phyloP scores from a whole-genome alignment of 1,140 invertebrate species.

The Andricus grossulariae region DNA sequence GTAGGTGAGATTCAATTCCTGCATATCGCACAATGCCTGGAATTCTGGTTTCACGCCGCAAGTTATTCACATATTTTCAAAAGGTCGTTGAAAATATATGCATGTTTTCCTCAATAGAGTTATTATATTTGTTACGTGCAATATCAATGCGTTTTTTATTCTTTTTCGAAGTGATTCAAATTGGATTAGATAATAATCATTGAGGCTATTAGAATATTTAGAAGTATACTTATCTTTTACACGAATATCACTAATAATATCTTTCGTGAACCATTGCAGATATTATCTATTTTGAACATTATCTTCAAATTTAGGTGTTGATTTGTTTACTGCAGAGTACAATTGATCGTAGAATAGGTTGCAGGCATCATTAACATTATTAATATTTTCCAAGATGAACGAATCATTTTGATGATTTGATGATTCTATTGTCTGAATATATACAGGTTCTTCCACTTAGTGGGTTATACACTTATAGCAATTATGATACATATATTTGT shows the following conservation, averaged over 20 bases:
- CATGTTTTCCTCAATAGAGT: not conserved
- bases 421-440: too few species aligned
- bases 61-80: not conserved
- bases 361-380: too few species aligned
- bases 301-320: not conserved
- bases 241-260: not conserved
- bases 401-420: too few species aligned
- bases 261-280: not conserved
- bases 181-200: too few species aligned
- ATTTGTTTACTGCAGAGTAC: too few species aligned
- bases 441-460: too few species aligned
- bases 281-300: not conserved
- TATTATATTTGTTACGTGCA: not conserved
- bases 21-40: not conserved
- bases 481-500: too few species aligned
- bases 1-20: not conserved
- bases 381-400: not conserved
- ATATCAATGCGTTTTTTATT: not conserved
- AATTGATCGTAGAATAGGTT: too few species aligned
- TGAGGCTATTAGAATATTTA: too few species aligned
- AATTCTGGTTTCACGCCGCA: not conserved
- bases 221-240: too few species aligned
- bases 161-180: not conserved
- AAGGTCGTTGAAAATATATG: not conserved
- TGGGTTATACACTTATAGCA: too few species aligned